A percentile compares a stretch with the other conserved stretches of the same genome.
These are phyloP conservation scores for Andrena marginata DNA, from an alignment of 2,888 invertebrate genomes.

Conservation along the genomic window DNA sequence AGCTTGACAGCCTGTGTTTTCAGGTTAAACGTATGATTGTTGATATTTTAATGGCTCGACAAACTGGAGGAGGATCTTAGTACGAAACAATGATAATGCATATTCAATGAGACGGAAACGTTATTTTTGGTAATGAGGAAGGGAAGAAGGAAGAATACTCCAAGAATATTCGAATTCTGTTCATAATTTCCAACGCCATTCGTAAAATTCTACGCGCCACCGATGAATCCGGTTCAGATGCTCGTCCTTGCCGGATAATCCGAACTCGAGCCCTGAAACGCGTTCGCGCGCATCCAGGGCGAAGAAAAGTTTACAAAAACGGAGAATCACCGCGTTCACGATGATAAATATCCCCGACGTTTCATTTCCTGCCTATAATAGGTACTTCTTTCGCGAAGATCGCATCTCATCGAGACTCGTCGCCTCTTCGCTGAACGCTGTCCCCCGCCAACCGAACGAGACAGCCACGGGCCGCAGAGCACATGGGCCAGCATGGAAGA, in stretches of 20 bases:
- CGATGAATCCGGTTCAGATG: slow-evolving; percentile 33
- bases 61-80: too few relatives aligned
- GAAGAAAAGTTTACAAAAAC: slow-evolving; percentile 17
- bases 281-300: neutral
- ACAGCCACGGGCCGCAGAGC: neutral
- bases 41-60: too few relatives aligned
- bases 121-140: too few relatives aligned
- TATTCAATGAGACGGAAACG: too few relatives aligned
- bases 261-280: slow-evolving; percentile 15
- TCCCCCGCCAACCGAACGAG: slow-evolving; percentile 15
- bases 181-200: neutral
- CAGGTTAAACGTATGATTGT: neutral
- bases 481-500: slow-evolving; percentile 23
- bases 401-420: slow-evolving; percentile 47
- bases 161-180: too few relatives aligned
- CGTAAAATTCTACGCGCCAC: slow-evolving; percentile 25
- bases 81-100: too few relatives aligned
- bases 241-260: slow-evolving; percentile 23
- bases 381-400: slow-evolving; percentile 63
- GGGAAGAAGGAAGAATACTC: too few relatives aligned
- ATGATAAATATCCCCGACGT: slow-evolving; percentile 72
- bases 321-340: slow-evolving; percentile 43
- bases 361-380: slow-evolving; percentile 75
- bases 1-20: neutral
- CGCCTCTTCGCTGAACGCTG: neutral